These are phyloP conservation scores for Daphoenositta chrysoptera DNA, from an alignment of 2,113 vertebrate genomes.

Conservation along the genomic window DNA sequence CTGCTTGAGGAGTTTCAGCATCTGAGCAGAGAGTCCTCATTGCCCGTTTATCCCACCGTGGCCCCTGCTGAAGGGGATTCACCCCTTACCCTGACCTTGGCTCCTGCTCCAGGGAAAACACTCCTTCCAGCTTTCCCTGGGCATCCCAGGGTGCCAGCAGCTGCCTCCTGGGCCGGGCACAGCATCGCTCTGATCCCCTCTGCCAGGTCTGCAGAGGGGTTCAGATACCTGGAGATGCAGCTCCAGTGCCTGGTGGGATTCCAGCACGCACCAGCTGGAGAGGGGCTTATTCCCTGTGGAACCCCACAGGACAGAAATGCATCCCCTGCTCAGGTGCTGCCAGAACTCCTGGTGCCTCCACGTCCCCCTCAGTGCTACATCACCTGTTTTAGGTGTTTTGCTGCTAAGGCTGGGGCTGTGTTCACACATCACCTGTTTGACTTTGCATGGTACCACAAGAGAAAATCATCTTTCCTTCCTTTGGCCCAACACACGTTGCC, in stretches of 20 bases:
- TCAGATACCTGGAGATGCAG: neutral
- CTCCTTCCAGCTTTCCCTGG: neutral
- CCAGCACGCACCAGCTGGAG: neutral
- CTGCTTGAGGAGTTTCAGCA: neutral
- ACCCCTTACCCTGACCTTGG: neutral
- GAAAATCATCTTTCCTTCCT: neutral
- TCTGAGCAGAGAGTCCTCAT: neutral
- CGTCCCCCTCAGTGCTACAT: neutral
- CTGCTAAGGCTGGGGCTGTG: neutral
- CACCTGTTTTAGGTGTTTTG: neutral
- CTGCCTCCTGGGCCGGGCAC: neutral
- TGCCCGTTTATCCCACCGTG: fast-evolving
- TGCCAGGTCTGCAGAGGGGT: neutral
- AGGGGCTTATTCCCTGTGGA: neutral
- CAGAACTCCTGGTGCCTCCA: neutral
- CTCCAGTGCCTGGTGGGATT: neutral
- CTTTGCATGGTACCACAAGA: fast-evolving
- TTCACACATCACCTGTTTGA: neutral
- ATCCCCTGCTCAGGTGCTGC: neutral
- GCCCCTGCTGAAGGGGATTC: neutral
- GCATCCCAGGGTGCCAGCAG: neutral
- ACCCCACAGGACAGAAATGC: neutral
- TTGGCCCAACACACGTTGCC: fast-evolving
- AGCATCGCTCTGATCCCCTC: fast-evolving
- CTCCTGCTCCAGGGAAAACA: neutral